Percentiles rank a stretch among this genome's conserved stretches.
Conservation (phyloP, 2,888 invertebrate genomes). For the Chrysopilus asiliformis region DNA sequence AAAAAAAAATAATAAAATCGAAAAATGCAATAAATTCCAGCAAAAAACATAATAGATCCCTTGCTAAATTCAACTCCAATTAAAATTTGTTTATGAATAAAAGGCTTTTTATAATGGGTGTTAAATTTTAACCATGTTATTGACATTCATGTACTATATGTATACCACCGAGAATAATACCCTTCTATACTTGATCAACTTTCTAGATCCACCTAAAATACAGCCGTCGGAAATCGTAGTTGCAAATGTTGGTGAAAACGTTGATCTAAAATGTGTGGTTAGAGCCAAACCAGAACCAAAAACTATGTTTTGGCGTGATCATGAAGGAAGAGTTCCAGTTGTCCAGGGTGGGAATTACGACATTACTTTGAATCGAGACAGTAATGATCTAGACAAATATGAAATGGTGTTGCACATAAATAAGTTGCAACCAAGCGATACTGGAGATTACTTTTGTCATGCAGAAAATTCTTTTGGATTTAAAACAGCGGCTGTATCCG, state of each 20-base stretch:
- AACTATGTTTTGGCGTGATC: slow-evolving; percentile 70
- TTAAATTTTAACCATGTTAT: no score
- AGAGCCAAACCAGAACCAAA: slow-evolving; percentile 68
- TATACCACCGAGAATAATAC: no score
- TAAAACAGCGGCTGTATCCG: slow-evolving; percentile 57
- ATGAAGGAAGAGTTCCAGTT: slow-evolving; percentile 57
- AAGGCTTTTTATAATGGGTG: no score
- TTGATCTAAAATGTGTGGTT: slow-evolving; percentile 63
- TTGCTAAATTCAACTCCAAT: no score
- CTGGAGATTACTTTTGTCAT: slow-evolving; percentile 72
- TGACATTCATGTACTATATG: no score
- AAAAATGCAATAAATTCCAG: no score
- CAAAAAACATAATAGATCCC: no score
- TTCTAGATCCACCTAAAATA: slow-evolving; percentile 58
- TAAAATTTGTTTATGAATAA: no score
- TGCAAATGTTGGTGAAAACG: slow-evolving; percentile 61
- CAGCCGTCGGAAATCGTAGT: slow-evolving; percentile 66
- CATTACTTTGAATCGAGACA: slow-evolving; percentile 45
- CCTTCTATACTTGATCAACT: no score
- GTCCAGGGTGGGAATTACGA: slow-evolving; percentile 65
- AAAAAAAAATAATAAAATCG: no score
- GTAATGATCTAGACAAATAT: slow-evolving; percentile 53
- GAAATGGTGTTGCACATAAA: slow-evolving; percentile 62
- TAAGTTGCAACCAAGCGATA: slow-evolving; percentile 54
- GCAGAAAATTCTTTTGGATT: slow-evolving; percentile 73